Percentiles rank a stretch among this genome's conserved stretches.
Evolutionary conservation across 2,113 vertebrate genomes (phyloP).

Genomic region (Solea solea): DNA sequence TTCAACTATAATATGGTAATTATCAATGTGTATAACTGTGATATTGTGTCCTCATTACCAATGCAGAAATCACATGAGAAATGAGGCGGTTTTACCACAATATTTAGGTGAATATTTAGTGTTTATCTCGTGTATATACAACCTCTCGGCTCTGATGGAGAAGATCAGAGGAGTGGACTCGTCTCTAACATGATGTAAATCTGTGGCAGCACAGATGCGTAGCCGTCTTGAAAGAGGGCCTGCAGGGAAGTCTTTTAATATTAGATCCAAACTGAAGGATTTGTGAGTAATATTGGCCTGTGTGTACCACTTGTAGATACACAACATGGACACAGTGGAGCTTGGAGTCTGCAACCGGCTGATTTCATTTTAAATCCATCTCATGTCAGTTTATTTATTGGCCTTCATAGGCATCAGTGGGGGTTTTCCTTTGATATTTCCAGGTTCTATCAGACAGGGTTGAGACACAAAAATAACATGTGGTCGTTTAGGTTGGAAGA

Average conservation of each 20-base stretch:
- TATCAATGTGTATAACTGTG: too few species aligned
- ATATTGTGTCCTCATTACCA: too few species aligned
- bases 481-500: not conserved
- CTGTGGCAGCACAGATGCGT: constrained; percentile 59
- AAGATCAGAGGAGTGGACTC: constrained; percentile 62
- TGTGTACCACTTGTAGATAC: constrained; percentile 25
- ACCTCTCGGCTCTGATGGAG: constrained; percentile 48
- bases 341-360: not conserved
- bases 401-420: not conserved
- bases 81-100: not conserved
- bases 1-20: too few species aligned
- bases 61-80: too few species aligned
- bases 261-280: constrained; percentile 59
- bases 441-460: not conserved
- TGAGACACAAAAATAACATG: not conserved
- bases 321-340: not conserved
- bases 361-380: constrained; percentile 1
- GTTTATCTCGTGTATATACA: constrained; percentile 46
- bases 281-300: constrained; percentile 36
- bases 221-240: constrained; percentile 69
- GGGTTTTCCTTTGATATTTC: not conserved
- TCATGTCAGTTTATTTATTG: constrained; percentile 8
- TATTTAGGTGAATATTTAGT: constrained; percentile 9
- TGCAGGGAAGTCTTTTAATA: constrained; percentile 68
- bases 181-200: constrained; percentile 69